phyloP scores from a whole-genome alignment of 2,888 invertebrate genomes.

The Machimus atricapillus region DNA sequence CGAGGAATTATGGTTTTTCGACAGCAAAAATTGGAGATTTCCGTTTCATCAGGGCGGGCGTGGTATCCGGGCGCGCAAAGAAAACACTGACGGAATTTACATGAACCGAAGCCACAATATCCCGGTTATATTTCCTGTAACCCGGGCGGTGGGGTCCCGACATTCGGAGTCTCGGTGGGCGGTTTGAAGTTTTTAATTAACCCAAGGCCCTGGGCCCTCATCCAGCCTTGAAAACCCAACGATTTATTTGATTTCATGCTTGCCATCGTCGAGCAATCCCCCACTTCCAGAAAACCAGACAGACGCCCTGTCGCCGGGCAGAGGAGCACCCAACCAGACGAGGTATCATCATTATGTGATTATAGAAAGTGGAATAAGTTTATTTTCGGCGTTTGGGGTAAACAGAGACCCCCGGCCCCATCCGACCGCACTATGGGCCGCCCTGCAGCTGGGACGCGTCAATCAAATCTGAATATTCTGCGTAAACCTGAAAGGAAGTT shows the following conservation, averaged over 20 bases:
- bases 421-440: background rate
- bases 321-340: background rate
- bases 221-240: background rate
- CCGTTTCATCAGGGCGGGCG: background rate
- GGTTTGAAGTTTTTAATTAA: constrained; percentile 28
- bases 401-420: background rate
- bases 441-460: background rate
- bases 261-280: background rate
- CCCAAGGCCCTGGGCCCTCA: background rate
- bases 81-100: background rate
- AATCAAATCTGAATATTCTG: constrained; percentile 35
- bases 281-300: background rate
- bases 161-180: background rate
- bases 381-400: constrained; percentile 3
- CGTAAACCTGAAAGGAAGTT: constrained; percentile 2
- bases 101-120: background rate
- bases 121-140: background rate
- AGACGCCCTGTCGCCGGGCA: background rate
- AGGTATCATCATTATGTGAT: constrained; percentile 26
- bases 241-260: constrained; percentile 26
- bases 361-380: constrained; percentile 28
- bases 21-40: background rate
- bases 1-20: background rate
- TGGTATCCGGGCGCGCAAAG: background rate
- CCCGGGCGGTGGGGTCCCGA: background rate